Evolutionary conservation across 2,888 invertebrate species (phyloP).

Genomic region (Hydrotaea cyrtoneurina): DNA sequence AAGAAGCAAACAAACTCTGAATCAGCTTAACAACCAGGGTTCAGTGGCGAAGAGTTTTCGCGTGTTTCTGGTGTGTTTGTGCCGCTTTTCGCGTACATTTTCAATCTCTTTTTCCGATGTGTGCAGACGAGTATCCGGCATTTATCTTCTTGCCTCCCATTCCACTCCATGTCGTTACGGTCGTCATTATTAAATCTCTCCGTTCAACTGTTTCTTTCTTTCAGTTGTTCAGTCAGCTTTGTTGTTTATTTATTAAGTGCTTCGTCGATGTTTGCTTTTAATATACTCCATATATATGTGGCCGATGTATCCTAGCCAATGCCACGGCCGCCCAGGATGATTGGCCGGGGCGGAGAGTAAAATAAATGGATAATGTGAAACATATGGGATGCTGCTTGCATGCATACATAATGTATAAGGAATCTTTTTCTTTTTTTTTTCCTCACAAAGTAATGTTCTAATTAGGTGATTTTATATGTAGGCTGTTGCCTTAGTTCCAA

Average conservation of each 20-base stretch:
- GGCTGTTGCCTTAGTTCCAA: not conserved
- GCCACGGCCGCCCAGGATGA: not conserved
- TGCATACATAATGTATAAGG: conserved; percentile 23
- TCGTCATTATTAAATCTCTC: conserved; percentile 43
- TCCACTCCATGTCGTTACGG: not conserved
- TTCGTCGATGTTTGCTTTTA: conserved; percentile 22
- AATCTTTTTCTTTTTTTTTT: not conserved
- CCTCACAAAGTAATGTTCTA: conserved; percentile 15
- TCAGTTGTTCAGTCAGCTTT: not conserved
- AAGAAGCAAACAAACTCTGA: conserved; percentile 5
- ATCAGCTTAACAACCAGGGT: not conserved
- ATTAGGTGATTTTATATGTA: not conserved
- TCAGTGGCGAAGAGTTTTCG: not conserved
- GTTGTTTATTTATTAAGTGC: conserved; percentile 38
- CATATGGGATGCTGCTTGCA: conserved; percentile 16
- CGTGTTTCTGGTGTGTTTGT: not conserved
- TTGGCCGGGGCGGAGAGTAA: not conserved
- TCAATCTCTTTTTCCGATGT: conserved; percentile 19
- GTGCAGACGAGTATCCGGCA: conserved; percentile 27
- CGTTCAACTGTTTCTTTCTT: conserved; percentile 27
- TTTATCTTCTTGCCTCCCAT: not conserved
- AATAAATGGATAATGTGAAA: conserved; percentile 20
- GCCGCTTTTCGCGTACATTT: not conserved
- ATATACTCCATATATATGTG: conserved; percentile 4
- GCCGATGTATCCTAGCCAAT: not conserved